Evolutionary conservation across 2,888 invertebrate species (phyloP), one percentile per base, ranked within the genome.

Genomic region (Sphaerophoria taeniata): DNA sequence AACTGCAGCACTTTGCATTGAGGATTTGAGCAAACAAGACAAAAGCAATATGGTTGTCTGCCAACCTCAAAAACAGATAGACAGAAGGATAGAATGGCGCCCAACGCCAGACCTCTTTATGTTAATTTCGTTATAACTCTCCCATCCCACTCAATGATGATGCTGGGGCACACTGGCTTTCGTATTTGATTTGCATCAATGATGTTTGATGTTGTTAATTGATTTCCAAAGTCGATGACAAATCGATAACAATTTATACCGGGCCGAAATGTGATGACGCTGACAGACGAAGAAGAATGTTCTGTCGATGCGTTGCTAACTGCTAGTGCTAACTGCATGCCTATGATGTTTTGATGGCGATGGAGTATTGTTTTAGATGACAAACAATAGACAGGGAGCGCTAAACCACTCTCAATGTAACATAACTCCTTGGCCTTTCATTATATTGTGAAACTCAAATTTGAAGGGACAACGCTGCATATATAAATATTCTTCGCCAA

Each of bases 151-250:
- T 70, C 31, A 14, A 45, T 51, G 67, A 43, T 67, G 6, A 3
- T 34, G n/a, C 58, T 53, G 4, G 7, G 45, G 61, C 24, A 24
- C 58, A 51, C 80, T 51, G 72, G 69, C 47, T 73, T 67, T 73
- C 60, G 73, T 85, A 85, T 85, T 85, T 85, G 85, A 85, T 85
- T 85, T 85, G 85, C 85, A 85, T 85, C 85, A 85, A 81, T 85
- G 85, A 85, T 91, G 90, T 91, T 91, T 91, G 91, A 91, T 91
- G 91, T 91, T 91, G 91, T 91, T 91, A 91, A 91, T 91, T 91
- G 91, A 91, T 91, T 91, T 91, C 90, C 90, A 91, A 91, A 91
- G 90, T 91, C 90, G 90, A 85, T 85, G 81, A 85, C 85, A 85
- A 81, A 85, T 85, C 85, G 85, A 85, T 85, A 85, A 65, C 85